Percentiles rank a stretch among this genome's conserved stretches.
These are phyloP conservation scores for Pseudococcus viburni DNA, from an alignment of 2,888 invertebrate genomes.

Conservation along the genomic window DNA sequence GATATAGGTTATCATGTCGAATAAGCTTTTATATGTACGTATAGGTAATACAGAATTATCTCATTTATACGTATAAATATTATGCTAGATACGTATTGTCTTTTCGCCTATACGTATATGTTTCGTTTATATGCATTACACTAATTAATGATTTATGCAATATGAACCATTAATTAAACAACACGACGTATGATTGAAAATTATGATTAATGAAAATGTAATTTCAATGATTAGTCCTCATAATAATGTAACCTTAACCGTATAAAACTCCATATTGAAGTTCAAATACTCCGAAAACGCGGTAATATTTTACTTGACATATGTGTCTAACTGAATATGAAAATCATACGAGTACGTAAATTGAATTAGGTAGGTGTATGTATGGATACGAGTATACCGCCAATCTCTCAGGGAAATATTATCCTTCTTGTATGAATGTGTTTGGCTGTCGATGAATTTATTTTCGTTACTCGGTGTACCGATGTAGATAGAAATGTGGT, in stretches of 20 bases:
- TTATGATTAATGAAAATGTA: slow-evolving; percentile 50
- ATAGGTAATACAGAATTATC: background rate
- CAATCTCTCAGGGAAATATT: background rate
- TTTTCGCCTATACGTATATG: background rate
- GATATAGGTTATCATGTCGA: no score
- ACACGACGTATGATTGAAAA: slow-evolving; percentile 37
- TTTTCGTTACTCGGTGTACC: background rate
- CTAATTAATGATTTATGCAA: slow-evolving; percentile 50
- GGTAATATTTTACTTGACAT: slow-evolving; percentile 21
- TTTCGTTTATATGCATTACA: background rate
- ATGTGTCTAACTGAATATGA: slow-evolving; percentile 6
- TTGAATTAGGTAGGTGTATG: background rate
- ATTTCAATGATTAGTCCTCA: background rate
- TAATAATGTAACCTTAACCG: background rate
- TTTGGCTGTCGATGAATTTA: background rate
- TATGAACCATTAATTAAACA: slow-evolving; percentile 41
- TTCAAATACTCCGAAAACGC: slow-evolving; percentile 1
- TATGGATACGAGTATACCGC: background rate
- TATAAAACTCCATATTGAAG: background rate
- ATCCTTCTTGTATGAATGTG: background rate
- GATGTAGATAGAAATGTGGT: background rate
- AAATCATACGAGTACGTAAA: background rate
- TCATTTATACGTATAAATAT: background rate
- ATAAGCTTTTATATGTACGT: background rate
- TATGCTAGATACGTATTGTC: background rate